Evolutionary conservation across 2,797 vertebrate species (phyloP).

Genomic region (Coendou prehensilis): DNA sequence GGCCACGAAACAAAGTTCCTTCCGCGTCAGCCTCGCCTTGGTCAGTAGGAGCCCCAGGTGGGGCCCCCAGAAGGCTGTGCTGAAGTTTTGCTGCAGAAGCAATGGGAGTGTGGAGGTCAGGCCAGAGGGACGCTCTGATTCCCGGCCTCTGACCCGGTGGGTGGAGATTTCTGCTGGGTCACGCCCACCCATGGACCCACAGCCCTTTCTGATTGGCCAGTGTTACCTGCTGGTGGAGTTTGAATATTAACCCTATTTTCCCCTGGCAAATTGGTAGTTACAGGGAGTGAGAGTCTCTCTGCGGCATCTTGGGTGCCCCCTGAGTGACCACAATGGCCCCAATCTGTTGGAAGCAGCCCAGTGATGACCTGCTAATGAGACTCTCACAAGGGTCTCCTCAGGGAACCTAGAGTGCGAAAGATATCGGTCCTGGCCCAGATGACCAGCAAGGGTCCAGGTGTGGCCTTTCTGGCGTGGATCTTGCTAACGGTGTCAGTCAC

Average conservation of each 20-base stretch:
- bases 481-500: accelerated
- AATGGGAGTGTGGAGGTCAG: too few relatives aligned
- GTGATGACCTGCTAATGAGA: not conserved
- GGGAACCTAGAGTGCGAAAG: not conserved
- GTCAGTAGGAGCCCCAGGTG: not conserved
- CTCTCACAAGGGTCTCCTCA: not conserved
- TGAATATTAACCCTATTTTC: accelerated
- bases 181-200: accelerated
- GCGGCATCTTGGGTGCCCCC: too few relatives aligned
- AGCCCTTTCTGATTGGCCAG: not conserved
- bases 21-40: not conserved
- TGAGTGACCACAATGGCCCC: not conserved
- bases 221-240: accelerated
- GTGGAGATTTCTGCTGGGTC: accelerated
- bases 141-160: too few relatives aligned
- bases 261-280: accelerated
- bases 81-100: too few relatives aligned
- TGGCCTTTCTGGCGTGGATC: accelerated
- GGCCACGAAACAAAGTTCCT: too few relatives aligned
- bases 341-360: not conserved
- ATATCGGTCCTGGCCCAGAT: not conserved
- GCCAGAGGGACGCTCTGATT: too few relatives aligned
- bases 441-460: not conserved
- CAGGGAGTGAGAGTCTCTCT: not conserved
- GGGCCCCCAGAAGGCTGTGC: accelerated